Base-by-base conservation (phyloP, 2,797 vertebrate species). In the Diplodus puntazzo region DNA sequence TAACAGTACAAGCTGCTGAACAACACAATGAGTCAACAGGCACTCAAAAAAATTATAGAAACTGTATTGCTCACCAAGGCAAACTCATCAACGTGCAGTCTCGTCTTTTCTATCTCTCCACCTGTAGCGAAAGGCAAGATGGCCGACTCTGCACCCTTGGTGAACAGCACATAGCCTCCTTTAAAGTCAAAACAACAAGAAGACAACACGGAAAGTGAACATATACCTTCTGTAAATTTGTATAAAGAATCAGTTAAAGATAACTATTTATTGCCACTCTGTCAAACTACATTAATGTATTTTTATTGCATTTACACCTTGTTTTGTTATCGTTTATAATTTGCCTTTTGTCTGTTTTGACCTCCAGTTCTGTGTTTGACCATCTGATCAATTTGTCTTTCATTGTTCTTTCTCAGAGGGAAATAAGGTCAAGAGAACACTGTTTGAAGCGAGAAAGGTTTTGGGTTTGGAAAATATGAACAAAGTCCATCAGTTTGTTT, bases 71-170 rank as follows among this genome's bases (percentile, higher is more conserved):
- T 96, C 87, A 99, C 98, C 96, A 98, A 92, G 80, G 98, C 98
- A 92, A 99, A 99, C 86, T 99, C 97, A 87, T 99, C 98, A 53
- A 99, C 98, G 0, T 99, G 98, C 62, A 97, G 68, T 88, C 97
- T 96, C 1, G 97, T 99, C 95, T 98, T 98, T 72, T 98, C 96
- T 76, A 99, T 95, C 93, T 98, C 98, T 64, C 98, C 98, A 52
- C 95, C 95, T 78, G 93, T 96, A 63, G 95, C 86, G 45, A 96
- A 95, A 71, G 98, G 98, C 80, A 99, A 95, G 89, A 99, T 91
- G 67, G 97, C 95, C 11, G 98, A 99, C 86, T 99, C 98, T 3
- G 98, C 98, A 80, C 98, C 98, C 93, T 99, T 99, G 70, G 97
- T 98, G 92, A 99, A 99, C 86, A 99, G 92, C 74, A 99, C 84